Percentiles rank a stretch among this genome's conserved stretches.
phyloP scores from a whole-genome alignment of 23 tunicate species.

The Botrylloides violaceus region DNA sequence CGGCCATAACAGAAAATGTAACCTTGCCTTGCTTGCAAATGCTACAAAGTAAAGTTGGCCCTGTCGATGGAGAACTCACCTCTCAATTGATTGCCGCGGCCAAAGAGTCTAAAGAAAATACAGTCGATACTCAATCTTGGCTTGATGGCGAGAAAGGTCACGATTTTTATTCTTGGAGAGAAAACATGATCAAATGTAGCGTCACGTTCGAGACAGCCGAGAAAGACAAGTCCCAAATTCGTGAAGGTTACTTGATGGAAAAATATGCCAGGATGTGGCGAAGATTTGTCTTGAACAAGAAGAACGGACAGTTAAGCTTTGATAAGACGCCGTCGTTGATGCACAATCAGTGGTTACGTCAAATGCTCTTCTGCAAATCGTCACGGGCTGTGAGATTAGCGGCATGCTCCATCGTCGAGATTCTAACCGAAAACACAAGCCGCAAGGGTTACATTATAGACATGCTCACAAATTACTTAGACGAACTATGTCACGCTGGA shows the following conservation, averaged over 20 bases:
- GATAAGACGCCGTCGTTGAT: not conserved
- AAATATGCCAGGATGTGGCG: constrained; percentile 74
- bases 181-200: constrained; percentile 14
- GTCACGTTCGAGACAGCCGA: not conserved
- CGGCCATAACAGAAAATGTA: constrained; percentile 77
- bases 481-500: constrained; percentile 71
- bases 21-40: constrained; percentile 80
- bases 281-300: constrained; percentile 33
- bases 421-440: constrained; percentile 36
- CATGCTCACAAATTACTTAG: constrained; percentile 65
- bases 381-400: constrained; percentile 73
- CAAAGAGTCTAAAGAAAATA: constrained; percentile 1
- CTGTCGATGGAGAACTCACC: not conserved
- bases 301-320: constrained; percentile 22
- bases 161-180: constrained; percentile 56
- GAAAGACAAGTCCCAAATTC: constrained; percentile 10
- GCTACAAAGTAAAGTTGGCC: constrained; percentile 29
- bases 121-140: constrained; percentile 31
- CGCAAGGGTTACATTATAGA: constrained; percentile 63
- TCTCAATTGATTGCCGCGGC: constrained; percentile 8
- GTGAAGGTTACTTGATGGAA: constrained; percentile 35
- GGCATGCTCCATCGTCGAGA: constrained; percentile 65
- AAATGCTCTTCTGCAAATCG: constrained; percentile 79
- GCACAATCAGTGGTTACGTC: constrained; percentile 42
- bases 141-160: constrained; percentile 39